Conservation (phyloP, 2,888 invertebrate species). For the Macaria notata region DNA sequence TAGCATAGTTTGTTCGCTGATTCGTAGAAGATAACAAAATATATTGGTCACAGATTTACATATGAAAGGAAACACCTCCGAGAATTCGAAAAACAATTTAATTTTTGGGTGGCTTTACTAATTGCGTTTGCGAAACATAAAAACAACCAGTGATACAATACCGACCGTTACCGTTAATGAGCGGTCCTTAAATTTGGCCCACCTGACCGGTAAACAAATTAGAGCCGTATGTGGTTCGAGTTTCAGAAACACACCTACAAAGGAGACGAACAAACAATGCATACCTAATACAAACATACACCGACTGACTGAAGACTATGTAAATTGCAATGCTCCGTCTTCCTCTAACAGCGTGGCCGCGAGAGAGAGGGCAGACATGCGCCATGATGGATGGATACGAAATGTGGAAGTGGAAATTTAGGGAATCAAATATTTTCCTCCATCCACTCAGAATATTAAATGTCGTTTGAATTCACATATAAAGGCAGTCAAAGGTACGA, state of each 20-base stretch:
- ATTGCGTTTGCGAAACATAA: no score
- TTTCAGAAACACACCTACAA: slow-evolving; percentile 8
- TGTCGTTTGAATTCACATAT: slow-evolving; percentile 17
- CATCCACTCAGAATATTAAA: slow-evolving; percentile 19
- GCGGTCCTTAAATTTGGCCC: no score
- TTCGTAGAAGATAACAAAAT: no score
- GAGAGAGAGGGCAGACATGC: slow-evolving; percentile 15
- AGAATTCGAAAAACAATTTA: no score
- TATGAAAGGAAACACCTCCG: no score
- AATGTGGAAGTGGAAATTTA: slow-evolving; percentile 20
- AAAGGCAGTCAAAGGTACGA: slow-evolving; percentile 12
- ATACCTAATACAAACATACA: slow-evolving; percentile 19
- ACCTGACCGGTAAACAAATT: neutral
- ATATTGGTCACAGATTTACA: no score
- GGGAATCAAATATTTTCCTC: slow-evolving; percentile 23
- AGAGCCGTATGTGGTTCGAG: slow-evolving; percentile 6
- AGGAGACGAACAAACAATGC: slow-evolving; percentile 9
- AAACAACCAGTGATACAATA: no score
- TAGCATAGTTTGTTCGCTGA: no score
- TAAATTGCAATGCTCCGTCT: slow-evolving; percentile 19
- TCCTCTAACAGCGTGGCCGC: slow-evolving; percentile 5
- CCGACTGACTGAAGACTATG: slow-evolving; percentile 18
- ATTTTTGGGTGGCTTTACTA: no score
- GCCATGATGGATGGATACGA: slow-evolving; percentile 23
- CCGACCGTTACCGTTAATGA: no score